phyloP scores from a whole-genome alignment of 2,113 vertebrate species.

The Synchiropus splendidus region DNA sequence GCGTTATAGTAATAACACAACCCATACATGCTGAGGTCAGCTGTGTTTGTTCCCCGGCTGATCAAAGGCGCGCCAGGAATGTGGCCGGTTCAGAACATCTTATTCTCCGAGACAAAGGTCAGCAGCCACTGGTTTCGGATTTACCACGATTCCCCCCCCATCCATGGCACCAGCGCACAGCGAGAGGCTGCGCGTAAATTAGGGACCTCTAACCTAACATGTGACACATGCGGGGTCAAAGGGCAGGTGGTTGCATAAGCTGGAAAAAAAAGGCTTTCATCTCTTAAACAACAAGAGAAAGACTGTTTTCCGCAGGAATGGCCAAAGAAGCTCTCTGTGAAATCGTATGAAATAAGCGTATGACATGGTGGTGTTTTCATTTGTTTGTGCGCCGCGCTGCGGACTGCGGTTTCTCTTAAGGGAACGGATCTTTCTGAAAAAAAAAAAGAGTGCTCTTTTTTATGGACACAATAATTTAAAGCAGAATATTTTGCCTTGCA shows the following conservation, averaged over 20 bases:
- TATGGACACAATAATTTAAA: too few species aligned
- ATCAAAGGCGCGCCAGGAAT: conserved; percentile 42
- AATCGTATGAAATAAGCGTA: too few species aligned
- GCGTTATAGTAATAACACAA: too few species aligned
- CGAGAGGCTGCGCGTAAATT: conserved; percentile 14
- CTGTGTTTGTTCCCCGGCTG: conserved; percentile 14
- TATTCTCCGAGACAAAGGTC: conserved; percentile 45
- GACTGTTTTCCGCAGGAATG: too few species aligned
- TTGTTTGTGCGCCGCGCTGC: too few species aligned
- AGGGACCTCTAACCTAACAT: conserved; percentile 23
- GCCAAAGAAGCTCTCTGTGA: too few species aligned
- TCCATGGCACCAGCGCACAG: conserved; percentile 36
- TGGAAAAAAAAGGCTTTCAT: neutral
- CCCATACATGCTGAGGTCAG: neutral
- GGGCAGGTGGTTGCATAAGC: conserved; percentile 19
- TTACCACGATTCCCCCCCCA: conserved; percentile 29
- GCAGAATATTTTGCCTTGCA: too few species aligned
- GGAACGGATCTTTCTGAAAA: too few species aligned
- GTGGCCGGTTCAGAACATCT: conserved; percentile 32
- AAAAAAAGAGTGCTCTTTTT: too few species aligned
- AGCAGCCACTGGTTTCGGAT: conserved; percentile 29
- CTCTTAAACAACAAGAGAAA: too few species aligned
- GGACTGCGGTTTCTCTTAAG: too few species aligned
- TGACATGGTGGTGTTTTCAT: too few species aligned
- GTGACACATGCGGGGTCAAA: conserved; percentile 25